phyloP scores from a whole-genome alignment of 1,140 invertebrate genomes.

The Scaptomyza montana region DNA sequence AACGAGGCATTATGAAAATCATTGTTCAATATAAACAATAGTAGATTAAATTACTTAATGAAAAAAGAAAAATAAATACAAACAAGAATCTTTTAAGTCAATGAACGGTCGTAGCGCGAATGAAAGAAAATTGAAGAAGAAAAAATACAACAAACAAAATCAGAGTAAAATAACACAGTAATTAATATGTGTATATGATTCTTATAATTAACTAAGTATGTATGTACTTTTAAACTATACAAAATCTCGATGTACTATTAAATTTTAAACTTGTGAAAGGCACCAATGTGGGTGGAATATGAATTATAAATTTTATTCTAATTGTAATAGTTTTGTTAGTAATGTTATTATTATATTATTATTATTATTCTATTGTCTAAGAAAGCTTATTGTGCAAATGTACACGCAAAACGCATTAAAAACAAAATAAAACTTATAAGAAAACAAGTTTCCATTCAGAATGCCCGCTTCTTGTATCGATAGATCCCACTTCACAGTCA shows the following conservation, averaged over 20 bases:
- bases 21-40: slow-evolving; percentile 62
- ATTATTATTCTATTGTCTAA: slow-evolving; percentile 65
- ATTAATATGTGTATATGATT: slow-evolving; percentile 52
- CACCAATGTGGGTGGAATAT: slow-evolving; percentile 59
- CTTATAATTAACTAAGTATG: slow-evolving; percentile 48
- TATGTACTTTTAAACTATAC: slow-evolving; percentile 69
- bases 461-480: slow-evolving; percentile 18
- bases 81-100: slow-evolving; percentile 59
- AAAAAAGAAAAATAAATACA: slow-evolving; percentile 22
- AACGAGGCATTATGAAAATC: slow-evolving; percentile 48
- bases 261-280: slow-evolving; percentile 65
- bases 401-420: slow-evolving; percentile 78
- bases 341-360: slow-evolving; percentile 77
- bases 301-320: slow-evolving; percentile 79
- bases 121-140: slow-evolving; percentile 4
- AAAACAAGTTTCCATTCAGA: slow-evolving; percentile 33
- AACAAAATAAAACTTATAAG: slow-evolving; percentile 76
- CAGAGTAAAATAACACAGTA: slow-evolving; percentile 18
- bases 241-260: slow-evolving; percentile 81
- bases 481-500: slow-evolving; percentile 4
- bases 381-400: slow-evolving; percentile 79
- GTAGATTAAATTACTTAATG: slow-evolving; percentile 60
- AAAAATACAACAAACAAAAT: background rate
- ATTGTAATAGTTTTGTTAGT: slow-evolving; percentile 80
- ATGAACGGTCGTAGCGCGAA: slow-evolving; percentile 35